Evolutionary conservation across 1,140 invertebrate species (phyloP).

Genomic region (Drosophila ironensis): DNA sequence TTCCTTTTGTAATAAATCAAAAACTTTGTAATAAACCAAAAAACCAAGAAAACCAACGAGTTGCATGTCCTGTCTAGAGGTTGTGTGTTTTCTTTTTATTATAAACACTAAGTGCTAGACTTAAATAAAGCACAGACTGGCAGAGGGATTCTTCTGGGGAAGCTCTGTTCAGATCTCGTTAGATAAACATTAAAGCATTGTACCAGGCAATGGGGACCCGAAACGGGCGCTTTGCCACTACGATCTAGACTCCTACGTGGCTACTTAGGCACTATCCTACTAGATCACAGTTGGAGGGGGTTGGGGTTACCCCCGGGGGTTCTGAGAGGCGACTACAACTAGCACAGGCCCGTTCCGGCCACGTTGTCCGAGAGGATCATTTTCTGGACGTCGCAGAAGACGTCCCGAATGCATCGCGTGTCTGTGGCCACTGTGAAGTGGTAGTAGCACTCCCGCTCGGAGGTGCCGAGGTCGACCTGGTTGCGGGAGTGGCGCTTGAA

Average conservation of each 20-base stretch:
- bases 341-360: conserved; percentile 53
- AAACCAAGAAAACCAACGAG: no score
- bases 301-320: neutral
- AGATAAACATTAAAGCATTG: conserved; percentile 30
- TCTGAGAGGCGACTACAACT: conserved; percentile 31
- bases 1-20: no score
- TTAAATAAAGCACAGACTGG: no score
- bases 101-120: neutral
- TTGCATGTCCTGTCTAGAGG: no score
- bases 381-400: conserved; percentile 88
- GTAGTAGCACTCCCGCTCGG: conserved; percentile 85
- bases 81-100: conserved; percentile 26
- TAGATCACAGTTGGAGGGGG: conserved; percentile 45
- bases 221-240: conserved; percentile 5
- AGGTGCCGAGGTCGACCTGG: conserved; percentile 51
- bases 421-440: conserved; percentile 89
- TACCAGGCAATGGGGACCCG: conserved; percentile 20
- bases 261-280: conserved; percentile 29
- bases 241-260: conserved; percentile 30
- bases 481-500: conserved; percentile 75
- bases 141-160: no score
- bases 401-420: conserved; percentile 87
- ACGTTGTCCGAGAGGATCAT: conserved; percentile 86
- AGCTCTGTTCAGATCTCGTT: no score
- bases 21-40: no score